These are phyloP conservation scores for Hypotaenidia philippensis DNA, from an alignment of 2,797 vertebrate species.

Conservation along the genomic window DNA sequence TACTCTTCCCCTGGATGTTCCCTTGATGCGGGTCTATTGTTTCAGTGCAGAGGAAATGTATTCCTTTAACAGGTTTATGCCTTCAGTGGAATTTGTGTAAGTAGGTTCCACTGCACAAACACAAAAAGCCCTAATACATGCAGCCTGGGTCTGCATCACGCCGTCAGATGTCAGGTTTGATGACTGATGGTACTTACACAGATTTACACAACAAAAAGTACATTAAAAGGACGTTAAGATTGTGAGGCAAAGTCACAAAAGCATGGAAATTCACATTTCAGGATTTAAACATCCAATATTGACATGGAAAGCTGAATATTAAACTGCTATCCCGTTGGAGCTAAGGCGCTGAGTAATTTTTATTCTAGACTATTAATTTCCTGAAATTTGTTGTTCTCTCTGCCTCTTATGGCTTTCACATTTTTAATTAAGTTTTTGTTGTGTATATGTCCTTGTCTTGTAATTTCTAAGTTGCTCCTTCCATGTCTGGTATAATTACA, in stretches of 20 bases:
- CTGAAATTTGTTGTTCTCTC: conserved; percentile 76
- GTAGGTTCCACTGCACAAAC: conserved; percentile 80
- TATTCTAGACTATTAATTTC: conserved; percentile 80
- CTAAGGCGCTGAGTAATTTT: conserved; percentile 73
- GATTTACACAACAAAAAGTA: conserved; percentile 87
- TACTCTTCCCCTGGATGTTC: conserved; percentile 68
- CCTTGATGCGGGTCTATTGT: conserved; percentile 77
- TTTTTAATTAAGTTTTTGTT: conserved; percentile 83
- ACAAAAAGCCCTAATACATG: conserved; percentile 83
- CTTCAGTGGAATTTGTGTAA: conserved; percentile 79
- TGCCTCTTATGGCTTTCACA: conserved; percentile 67
- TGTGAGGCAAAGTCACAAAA: conserved; percentile 82
- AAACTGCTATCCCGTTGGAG: conserved; percentile 73
- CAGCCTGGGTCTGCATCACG: conserved; percentile 74
- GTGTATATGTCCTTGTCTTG: conserved; percentile 79
- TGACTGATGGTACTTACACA: conserved; percentile 83
- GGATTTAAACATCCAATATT: conserved; percentile 83
- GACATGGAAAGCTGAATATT: conserved; percentile 75
- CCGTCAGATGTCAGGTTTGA: conserved; percentile 80
- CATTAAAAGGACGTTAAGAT: conserved; percentile 81
- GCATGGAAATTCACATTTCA: conserved; percentile 78
- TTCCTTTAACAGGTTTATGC: conserved; percentile 80
- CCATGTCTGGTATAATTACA: conserved; percentile 76
- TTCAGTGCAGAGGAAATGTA: conserved; percentile 78
- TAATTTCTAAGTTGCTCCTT: conserved; percentile 80